phyloP scores from a whole-genome alignment of 2,888 invertebrate species.

The Sarcophaga carnaria region DNA sequence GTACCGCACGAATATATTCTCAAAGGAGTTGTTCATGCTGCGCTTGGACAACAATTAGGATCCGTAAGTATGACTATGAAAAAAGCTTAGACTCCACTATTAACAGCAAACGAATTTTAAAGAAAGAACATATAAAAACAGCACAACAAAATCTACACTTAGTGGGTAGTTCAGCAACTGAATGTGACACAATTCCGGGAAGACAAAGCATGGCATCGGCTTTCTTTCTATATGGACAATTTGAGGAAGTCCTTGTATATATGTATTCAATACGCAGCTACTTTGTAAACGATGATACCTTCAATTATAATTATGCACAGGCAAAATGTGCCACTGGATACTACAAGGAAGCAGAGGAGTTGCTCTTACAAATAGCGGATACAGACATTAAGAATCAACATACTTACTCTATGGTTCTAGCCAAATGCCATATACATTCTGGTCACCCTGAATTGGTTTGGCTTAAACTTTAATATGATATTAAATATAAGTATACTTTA shows the following conservation, averaged over 20 bases:
- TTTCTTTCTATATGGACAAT: constrained; percentile 96
- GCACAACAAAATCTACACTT: constrained; percentile 98
- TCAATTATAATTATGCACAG: constrained; percentile 94
- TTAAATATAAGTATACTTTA: background rate
- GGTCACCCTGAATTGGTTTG: constrained; percentile 86
- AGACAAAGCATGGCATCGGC: constrained; percentile 99
- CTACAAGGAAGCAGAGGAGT: constrained; percentile 97
- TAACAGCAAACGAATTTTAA: constrained; percentile 70
- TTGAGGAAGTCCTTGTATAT: constrained; percentile 97
- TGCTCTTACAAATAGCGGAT: constrained; percentile 92
- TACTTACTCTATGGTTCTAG: constrained; percentile 92
- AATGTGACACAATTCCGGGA: constrained; percentile 98
- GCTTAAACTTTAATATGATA: background rate
- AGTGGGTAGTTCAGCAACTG: constrained; percentile 97
- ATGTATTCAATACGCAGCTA: constrained; percentile 98
- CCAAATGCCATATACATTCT: constrained; percentile 92
- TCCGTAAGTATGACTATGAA: constrained; percentile 84
- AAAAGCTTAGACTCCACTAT: background rate
- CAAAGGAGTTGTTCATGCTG: constrained; percentile 97
- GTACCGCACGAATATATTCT: constrained; percentile 98
- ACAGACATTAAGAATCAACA: constrained; percentile 90
- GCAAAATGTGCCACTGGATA: constrained; percentile 96
- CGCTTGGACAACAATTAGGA: constrained; percentile 94
- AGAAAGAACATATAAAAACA: constrained; percentile 96
- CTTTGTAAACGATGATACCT: constrained; percentile 93